Evolutionary conservation across 2,888 invertebrate genomes (phyloP).

Genomic region (Amphipyra berbera): DNA sequence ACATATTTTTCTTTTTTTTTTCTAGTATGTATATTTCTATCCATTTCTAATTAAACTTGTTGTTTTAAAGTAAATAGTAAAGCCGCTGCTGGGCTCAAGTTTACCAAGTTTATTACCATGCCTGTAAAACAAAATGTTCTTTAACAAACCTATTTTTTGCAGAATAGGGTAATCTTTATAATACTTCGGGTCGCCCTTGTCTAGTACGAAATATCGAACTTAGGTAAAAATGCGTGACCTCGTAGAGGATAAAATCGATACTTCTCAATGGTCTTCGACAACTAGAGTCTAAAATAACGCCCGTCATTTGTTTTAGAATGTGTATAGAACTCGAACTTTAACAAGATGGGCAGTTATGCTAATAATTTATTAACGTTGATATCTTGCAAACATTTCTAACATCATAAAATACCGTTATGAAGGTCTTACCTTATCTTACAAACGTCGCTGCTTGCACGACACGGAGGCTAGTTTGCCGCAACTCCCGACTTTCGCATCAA

Average conservation of each 20-base stretch:
- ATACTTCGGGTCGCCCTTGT: slow-evolving; percentile 27
- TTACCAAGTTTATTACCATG: slow-evolving; percentile 15
- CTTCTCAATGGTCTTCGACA: slow-evolving; percentile 25
- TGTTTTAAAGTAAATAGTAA: slow-evolving; percentile 15
- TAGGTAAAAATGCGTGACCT: slow-evolving; percentile 46
- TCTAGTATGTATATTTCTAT: neutral
- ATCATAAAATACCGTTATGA: slow-evolving; percentile 32
- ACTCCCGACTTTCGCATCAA: slow-evolving; percentile 18
- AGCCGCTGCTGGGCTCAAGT: neutral
- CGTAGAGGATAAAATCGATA: slow-evolving; percentile 39
- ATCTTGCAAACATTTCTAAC: slow-evolving; percentile 37
- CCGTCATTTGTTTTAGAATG: slow-evolving; percentile 31
- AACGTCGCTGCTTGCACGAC: slow-evolving; percentile 15
- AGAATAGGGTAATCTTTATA: slow-evolving; percentile 37
- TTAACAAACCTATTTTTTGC: slow-evolving; percentile 20
- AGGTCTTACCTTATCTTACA: slow-evolving; percentile 37
- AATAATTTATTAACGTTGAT: slow-evolving; percentile 31
- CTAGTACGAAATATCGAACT: slow-evolving; percentile 29
- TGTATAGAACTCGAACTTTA: slow-evolving; percentile 4
- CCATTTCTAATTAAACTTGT: slow-evolving; percentile 4
- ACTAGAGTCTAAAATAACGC: slow-evolving; percentile 22
- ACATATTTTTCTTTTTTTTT: slow-evolving; percentile 1
- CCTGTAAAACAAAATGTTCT: slow-evolving; percentile 21
- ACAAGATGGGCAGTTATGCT: slow-evolving; percentile 13
- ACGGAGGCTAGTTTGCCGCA: slow-evolving; percentile 36